Percentiles rank a stretch among this genome's conserved stretches.
These are phyloP conservation scores for Ascaphus truei DNA, from an alignment of 2,113 vertebrate species.

Conservation along the genomic window DNA sequence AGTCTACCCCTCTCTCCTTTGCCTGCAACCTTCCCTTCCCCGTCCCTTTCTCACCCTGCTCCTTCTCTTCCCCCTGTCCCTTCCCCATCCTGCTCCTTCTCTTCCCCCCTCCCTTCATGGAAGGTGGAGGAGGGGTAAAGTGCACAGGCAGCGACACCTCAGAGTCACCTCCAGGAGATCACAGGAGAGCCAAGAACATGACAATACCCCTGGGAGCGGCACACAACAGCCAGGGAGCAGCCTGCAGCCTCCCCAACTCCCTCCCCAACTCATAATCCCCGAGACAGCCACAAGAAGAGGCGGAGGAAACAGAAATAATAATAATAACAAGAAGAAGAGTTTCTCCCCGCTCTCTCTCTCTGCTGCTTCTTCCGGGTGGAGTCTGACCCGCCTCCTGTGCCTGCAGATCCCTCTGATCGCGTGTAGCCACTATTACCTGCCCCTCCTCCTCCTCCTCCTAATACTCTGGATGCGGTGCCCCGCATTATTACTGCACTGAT, in stretches of 20 bases:
- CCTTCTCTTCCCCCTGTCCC: too few relatives aligned
- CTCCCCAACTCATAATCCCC: neutral
- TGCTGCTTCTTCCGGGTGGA: slow-evolving; percentile 21
- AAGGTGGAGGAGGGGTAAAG: neutral
- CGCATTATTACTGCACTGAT: slow-evolving; percentile 5
- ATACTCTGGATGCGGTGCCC: too few relatives aligned
- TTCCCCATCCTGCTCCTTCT: too few relatives aligned
- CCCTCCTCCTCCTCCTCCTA: neutral
- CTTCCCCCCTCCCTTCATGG: neutral
- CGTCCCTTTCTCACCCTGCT: too few relatives aligned
- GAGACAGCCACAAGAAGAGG: neutral
- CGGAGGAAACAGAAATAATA: neutral
- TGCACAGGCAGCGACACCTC: neutral
- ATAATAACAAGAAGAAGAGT: too few relatives aligned
- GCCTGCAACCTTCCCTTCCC: too few relatives aligned
- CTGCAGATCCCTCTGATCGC: neutral
- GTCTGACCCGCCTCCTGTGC: neutral
- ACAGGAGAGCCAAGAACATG: too few relatives aligned
- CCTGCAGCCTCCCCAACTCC: neutral
- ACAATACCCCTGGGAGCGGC: neutral
- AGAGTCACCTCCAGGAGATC: neutral
- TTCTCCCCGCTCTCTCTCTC: too few relatives aligned
- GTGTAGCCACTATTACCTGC: neutral
- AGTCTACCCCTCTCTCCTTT: too few relatives aligned
- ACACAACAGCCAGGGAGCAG: too few relatives aligned